Conservation (phyloP, 2,113 vertebrate species). For the Hipposideros armiger region DNA sequence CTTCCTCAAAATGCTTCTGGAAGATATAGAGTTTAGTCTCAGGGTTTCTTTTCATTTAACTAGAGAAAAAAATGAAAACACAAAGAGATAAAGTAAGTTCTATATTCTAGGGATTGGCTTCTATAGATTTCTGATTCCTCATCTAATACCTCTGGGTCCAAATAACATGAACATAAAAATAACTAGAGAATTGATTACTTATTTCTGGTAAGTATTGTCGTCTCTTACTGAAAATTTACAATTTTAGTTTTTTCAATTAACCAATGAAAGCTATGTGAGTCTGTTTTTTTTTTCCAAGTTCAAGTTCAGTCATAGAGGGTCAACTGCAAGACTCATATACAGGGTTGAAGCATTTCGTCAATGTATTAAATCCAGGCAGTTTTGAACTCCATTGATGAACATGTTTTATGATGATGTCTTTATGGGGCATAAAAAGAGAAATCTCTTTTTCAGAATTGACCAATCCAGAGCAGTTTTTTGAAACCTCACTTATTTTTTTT, state of each 20-base stretch:
- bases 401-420: background rate
- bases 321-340: background rate
- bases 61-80: background rate
- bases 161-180: constrained; percentile 37
- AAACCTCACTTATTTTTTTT: constrained; percentile 37
- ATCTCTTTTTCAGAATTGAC: constrained; percentile 13
- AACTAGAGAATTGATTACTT: background rate
- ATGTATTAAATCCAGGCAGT: background rate
- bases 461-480: background rate
- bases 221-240: background rate
- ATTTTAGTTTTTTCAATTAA: background rate
- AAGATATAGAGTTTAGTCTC: background rate
- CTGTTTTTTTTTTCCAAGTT: background rate
- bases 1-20: constrained; percentile 17
- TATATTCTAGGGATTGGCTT: background rate
- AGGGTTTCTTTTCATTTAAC: background rate
- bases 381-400: background rate
- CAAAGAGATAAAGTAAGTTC: background rate
- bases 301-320: background rate
- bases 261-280: background rate
- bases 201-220: background rate
- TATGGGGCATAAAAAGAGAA: background rate
- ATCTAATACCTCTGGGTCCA: background rate
- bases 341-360: background rate
- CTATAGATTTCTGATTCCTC: background rate